These are phyloP conservation scores for Lordiphosa andalusiaca DNA, from an alignment of 2,888 invertebrate genomes.

Conservation along the genomic window DNA sequence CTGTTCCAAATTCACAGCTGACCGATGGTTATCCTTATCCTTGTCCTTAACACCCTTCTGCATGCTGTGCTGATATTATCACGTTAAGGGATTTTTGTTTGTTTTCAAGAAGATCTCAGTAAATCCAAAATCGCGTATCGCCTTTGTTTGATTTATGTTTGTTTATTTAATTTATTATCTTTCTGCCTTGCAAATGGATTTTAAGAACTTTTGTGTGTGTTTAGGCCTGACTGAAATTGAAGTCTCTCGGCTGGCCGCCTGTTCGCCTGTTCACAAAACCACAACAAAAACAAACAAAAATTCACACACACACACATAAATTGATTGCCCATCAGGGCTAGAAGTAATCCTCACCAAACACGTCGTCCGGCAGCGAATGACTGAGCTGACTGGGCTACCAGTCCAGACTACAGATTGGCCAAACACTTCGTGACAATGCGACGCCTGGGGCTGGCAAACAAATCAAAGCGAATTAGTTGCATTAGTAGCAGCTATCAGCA, in stretches of 20 bases:
- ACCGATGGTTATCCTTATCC: slow-evolving; percentile 16
- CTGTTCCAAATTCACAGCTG: slow-evolving; percentile 2
- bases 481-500: slow-evolving; percentile 49
- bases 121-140: background rate
- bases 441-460: slow-evolving; percentile 40
- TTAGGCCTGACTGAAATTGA: slow-evolving; percentile 9
- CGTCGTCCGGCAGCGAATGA: no score
- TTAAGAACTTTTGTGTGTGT: slow-evolving; percentile 8
- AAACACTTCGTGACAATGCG: slow-evolving; percentile 44
- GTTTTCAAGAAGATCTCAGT: background rate
- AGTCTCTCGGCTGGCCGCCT: slow-evolving; percentile 24
- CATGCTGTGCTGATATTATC: slow-evolving; percentile 9
- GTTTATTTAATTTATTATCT: no score
- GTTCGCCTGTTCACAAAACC: background rate
- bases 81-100: background rate
- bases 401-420: slow-evolving; percentile 8
- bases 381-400: slow-evolving; percentile 2
- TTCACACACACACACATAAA: background rate
- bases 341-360: no score
- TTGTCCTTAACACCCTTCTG: slow-evolving; percentile 36
- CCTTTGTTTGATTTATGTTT: no score
- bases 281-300: background rate
- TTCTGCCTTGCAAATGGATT: slow-evolving; percentile 5
- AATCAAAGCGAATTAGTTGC: slow-evolving; percentile 50
- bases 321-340: no score